These are phyloP conservation scores for Atractosteus spatula DNA, from an alignment of 2,113 vertebrate genomes.

Conservation along the genomic window DNA sequence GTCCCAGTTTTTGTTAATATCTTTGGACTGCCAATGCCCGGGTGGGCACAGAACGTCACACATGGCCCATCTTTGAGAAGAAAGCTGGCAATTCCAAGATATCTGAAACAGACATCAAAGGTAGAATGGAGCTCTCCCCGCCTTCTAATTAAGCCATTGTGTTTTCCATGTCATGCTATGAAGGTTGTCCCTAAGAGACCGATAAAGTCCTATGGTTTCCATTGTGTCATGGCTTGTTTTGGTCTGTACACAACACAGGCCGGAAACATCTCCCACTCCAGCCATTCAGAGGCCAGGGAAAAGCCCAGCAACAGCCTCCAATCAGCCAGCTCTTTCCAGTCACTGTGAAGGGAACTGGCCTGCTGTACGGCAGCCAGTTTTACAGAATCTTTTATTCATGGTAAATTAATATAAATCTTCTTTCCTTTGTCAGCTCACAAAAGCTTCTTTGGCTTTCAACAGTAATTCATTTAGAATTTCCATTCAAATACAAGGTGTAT, in stretches of 20 bases:
- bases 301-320: not conserved
- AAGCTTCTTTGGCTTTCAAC: not conserved
- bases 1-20: too few relatives aligned
- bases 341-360: too few relatives aligned
- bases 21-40: too few relatives aligned
- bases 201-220: not conserved
- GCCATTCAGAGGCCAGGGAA: not conserved
- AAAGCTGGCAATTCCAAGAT: not conserved
- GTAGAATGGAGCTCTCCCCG: not conserved
- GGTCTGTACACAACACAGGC: slow-evolving; percentile 11
- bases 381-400: not conserved
- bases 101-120: slow-evolving; percentile 4
- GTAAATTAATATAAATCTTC: not conserved
- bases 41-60: too few relatives aligned
- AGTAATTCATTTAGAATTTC: not conserved
- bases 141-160: not conserved
- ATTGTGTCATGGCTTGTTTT: slow-evolving; percentile 7
- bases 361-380: too few relatives aligned
- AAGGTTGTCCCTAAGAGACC: not conserved
- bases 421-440: not conserved
- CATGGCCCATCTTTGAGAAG: too few relatives aligned
- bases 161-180: not conserved
- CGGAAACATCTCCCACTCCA: not conserved
- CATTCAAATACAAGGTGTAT: not conserved
- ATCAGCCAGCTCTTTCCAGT: not conserved